phyloP scores from a whole-genome alignment of 1,140 invertebrate species.

The Zaprionus camerounensis region DNA sequence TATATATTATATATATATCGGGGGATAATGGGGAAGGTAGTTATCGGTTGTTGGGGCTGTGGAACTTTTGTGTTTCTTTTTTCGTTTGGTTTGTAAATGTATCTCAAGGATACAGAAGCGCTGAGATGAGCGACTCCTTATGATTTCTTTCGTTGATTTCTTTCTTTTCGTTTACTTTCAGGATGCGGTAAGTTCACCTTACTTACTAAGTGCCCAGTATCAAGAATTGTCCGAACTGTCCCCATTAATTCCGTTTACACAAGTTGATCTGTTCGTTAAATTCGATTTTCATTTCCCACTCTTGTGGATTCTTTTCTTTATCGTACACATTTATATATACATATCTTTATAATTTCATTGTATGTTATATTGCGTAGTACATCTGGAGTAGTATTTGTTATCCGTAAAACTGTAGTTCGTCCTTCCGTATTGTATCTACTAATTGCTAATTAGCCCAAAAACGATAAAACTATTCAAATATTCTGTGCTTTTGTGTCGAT shows the following conservation, averaged over 20 bases:
- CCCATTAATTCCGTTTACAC: background rate
- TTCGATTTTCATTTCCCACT: constrained; percentile 1
- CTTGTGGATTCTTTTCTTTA: constrained; percentile 21
- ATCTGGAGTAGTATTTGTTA: constrained; percentile 26
- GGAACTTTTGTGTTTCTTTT: constrained; percentile 27
- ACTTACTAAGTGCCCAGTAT: constrained; percentile 42
- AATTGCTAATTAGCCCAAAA: constrained; percentile 37
- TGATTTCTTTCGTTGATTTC: constrained; percentile 80
- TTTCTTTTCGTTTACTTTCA: constrained; percentile 84
- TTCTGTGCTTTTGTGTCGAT: constrained; percentile 52
- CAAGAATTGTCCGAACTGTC: background rate
- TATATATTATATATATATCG: background rate
- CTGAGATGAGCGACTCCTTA: constrained; percentile 49
- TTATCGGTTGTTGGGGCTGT: background rate
- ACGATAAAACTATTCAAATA: constrained; percentile 12
- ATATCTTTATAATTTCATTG: background rate
- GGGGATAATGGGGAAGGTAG: background rate
- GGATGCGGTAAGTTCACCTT: constrained; percentile 84
- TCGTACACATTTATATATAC: background rate
- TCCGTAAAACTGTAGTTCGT: constrained; percentile 12
- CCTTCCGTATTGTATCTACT: constrained; percentile 48
- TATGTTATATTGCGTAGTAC: constrained; percentile 22
- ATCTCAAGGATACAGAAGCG: constrained; percentile 20
- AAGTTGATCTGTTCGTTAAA: background rate
- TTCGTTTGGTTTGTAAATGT: constrained; percentile 21